Conservation (phyloP, 2,797 vertebrate species). For the Pseudochromis fuscus region DNA sequence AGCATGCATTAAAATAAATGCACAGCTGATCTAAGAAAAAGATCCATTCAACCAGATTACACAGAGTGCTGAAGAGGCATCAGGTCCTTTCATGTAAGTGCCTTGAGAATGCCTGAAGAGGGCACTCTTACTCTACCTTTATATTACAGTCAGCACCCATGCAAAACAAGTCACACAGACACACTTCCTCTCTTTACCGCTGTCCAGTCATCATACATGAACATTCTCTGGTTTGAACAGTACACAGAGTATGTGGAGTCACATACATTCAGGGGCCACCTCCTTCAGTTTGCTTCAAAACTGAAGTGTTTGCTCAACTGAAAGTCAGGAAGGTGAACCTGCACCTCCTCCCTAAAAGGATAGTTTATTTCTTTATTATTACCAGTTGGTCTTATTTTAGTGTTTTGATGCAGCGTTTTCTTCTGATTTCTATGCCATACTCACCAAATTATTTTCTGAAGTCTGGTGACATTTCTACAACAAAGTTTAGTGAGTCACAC, state of each 20-base stretch:
- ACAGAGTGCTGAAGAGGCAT: slow-evolving; percentile 54
- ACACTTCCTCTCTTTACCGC: background rate
- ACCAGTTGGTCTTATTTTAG: background rate
- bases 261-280: slow-evolving; percentile 1
- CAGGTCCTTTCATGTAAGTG: slow-evolving; percentile 31
- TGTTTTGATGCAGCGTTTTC: background rate
- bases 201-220: background rate
- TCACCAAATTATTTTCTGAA: background rate
- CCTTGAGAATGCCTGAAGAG: slow-evolving; percentile 43
- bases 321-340: background rate
- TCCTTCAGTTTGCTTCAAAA: background rate
- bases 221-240: background rate
- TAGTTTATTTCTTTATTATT: background rate
- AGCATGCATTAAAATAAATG: slow-evolving; percentile 38
- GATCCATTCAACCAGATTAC: slow-evolving; percentile 48
- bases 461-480: background rate
- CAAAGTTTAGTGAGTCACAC: background rate
- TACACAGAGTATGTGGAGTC: background rate
- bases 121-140: slow-evolving; percentile 36
- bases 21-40: slow-evolving; percentile 35
- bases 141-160: slow-evolving; percentile 16
- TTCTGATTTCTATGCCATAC: background rate
- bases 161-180: slow-evolving; percentile 15
- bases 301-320: slow-evolving; percentile 5
- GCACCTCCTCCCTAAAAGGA: slow-evolving; percentile 6